Conservation (phyloP, 2,113 vertebrate species). For the Herpetotheres cachinnans region DNA sequence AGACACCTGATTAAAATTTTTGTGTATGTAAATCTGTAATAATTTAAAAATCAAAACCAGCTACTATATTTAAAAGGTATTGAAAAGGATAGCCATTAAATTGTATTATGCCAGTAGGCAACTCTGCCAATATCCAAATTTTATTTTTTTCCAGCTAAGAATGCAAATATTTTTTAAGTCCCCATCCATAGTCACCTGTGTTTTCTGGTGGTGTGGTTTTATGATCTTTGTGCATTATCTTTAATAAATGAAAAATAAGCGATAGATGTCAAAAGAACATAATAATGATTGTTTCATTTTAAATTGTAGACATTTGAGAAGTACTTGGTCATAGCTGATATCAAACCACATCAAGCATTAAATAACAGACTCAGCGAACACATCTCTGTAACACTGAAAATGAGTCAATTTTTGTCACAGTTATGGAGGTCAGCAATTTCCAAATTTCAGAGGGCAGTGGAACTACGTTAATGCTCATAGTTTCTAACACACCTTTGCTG, state of each 20-base stretch:
- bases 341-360: background rate
- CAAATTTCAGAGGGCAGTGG: background rate
- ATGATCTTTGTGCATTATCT: background rate
- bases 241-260: background rate
- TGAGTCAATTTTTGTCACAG: background rate
- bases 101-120: background rate
- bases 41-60: background rate
- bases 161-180: background rate
- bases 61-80: background rate
- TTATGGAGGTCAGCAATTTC: background rate
- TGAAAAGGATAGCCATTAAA: background rate
- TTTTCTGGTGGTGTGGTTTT: background rate
- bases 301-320: background rate
- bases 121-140: background rate
- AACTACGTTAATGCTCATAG: fast-evolving
- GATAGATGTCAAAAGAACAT: background rate
- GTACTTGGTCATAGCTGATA: background rate
- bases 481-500: background rate
- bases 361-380: background rate
- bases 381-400: background rate
- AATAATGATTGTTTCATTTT: background rate
- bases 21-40: background rate
- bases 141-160: background rate
- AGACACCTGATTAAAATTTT: background rate
- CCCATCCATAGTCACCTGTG: background rate